These are phyloP conservation scores for Colaptes auratus DNA, from an alignment of 2,113 vertebrate species.

Conservation along the genomic window DNA sequence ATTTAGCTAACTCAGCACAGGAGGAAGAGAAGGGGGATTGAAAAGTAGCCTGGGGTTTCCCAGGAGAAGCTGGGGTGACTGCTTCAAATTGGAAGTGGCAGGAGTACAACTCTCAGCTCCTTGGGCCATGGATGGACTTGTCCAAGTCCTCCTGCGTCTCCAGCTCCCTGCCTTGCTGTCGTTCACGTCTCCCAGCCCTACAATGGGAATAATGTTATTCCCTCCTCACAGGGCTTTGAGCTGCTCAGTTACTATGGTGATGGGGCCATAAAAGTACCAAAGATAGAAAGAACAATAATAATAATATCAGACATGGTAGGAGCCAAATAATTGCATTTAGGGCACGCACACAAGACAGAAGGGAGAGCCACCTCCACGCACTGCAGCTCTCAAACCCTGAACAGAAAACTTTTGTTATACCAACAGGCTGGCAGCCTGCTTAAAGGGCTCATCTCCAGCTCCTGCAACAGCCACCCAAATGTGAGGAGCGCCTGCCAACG, in stretches of 20 bases:
- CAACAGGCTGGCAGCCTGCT: not conserved
- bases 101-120: not conserved
- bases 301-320: slow-evolving; percentile 66
- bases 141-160: not conserved
- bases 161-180: not conserved
- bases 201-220: slow-evolving; percentile 58
- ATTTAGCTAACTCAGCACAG: not conserved
- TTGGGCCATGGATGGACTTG: not conserved
- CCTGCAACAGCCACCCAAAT: not conserved
- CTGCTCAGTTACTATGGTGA: slow-evolving; percentile 72
- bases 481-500: accelerated
- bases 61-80: not conserved
- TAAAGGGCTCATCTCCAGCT: slow-evolving; percentile 1
- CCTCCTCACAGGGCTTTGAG: slow-evolving; percentile 57
- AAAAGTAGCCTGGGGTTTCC: not conserved
- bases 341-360: slow-evolving; percentile 28
- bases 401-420: slow-evolving; percentile 4
- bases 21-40: not conserved
- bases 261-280: slow-evolving; percentile 65
- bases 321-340: slow-evolving; percentile 69
- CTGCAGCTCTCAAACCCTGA: not conserved
- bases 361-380: slow-evolving; percentile 34
- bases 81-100: not conserved
- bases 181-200: slow-evolving; percentile 20
- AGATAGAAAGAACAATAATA: slow-evolving; percentile 71